These are phyloP conservation scores for Piprites chloris DNA, from an alignment of 2,113 vertebrate species.

Conservation along the genomic window DNA sequence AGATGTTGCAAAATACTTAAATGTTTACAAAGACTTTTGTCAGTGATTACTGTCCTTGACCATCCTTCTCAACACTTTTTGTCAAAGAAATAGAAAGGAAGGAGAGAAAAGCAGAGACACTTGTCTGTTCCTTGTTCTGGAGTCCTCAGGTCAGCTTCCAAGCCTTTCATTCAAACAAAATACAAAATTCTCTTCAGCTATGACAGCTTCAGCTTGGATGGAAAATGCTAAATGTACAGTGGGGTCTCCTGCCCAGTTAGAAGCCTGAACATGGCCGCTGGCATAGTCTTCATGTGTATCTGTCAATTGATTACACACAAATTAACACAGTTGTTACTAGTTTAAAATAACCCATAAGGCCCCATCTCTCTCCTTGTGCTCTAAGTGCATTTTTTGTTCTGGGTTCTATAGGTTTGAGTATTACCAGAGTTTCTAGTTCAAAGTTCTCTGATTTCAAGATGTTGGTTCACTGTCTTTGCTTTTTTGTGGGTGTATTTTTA, in stretches of 20 bases:
- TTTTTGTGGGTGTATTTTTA: neutral
- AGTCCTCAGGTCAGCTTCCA: conserved; percentile 40
- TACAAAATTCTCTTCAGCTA: conserved; percentile 43
- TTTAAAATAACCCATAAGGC: neutral
- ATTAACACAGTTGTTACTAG: neutral
- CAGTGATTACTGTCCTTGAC: conserved; percentile 52
- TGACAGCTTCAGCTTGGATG: conserved; percentile 10
- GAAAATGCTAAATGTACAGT: conserved; percentile 87
- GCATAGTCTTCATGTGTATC: conserved; percentile 99
- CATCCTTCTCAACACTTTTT: conserved; percentile 48
- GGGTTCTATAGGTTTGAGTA: neutral
- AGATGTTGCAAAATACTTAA: conserved; percentile 67
- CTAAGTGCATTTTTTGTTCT: neutral
- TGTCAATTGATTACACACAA: conserved; percentile 52
- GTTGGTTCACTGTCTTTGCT: neutral
- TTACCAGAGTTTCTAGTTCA: neutral
- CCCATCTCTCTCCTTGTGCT: neutral
- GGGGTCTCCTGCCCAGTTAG: conserved; percentile 98
- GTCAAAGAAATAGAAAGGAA: conserved; percentile 56
- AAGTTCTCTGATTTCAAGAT: neutral
- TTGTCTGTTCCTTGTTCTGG: conserved; percentile 32
- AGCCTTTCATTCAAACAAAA: conserved; percentile 52
- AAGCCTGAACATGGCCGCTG: conserved; percentile 98
- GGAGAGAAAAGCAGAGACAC: conserved; percentile 49
- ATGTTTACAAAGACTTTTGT: conserved; percentile 51